Base-by-base conservation (phyloP, 30 jellyfish, hydroid and myxozoan genomes). In the Hydra vulgaris region DNA sequence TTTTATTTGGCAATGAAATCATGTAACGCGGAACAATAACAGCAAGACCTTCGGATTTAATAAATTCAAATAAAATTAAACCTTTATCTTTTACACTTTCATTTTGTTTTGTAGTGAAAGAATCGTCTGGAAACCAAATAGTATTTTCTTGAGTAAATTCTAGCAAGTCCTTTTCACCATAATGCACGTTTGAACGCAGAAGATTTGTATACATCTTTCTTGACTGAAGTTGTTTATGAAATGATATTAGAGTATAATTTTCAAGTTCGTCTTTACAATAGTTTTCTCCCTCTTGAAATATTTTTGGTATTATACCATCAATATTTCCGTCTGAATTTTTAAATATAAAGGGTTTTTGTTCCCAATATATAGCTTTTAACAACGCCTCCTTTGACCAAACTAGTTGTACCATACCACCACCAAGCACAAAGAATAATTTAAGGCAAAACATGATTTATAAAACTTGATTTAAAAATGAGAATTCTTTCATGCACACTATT, bases 21-120 rank as follows among this genome's bases (percentile, higher is more conserved):
- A n/a, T n/a, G 23, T 25, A 19, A 8, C 81, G 23, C 18, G 81
- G 81, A 7, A 73, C 81, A 17, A 73, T 73, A 27, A 73, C 81
- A n/a, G 55, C 81, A n/a, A 73, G 23, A 19, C 26, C 26, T 17
- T n/a, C n/a, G 17, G 71, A 16, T 19, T 25, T 73, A 66, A 66
- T 73, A 22, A 22, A 22, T 23, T 22, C 26, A 22, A 73, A 27
- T 21, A 25, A n/a, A 25, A 73, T 22, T 22, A 66, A 73, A 22
- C 81, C 5, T 8, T 22, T 66, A 7, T 17, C 56, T 22, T n/a
- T 73, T 17, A 1, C 26, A 7, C 26, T 27, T 73, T 73, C 81
- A 7, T 20, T 26, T 68, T 68, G 8, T 68, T 68, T 68, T 15
- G 75, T 20, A 4, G 21, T 68, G 75, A 20, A 20, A 26, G 75